Evolutionary conservation across 2,797 vertebrate genomes (phyloP).

Genomic region (Spinus pinus): DNA sequence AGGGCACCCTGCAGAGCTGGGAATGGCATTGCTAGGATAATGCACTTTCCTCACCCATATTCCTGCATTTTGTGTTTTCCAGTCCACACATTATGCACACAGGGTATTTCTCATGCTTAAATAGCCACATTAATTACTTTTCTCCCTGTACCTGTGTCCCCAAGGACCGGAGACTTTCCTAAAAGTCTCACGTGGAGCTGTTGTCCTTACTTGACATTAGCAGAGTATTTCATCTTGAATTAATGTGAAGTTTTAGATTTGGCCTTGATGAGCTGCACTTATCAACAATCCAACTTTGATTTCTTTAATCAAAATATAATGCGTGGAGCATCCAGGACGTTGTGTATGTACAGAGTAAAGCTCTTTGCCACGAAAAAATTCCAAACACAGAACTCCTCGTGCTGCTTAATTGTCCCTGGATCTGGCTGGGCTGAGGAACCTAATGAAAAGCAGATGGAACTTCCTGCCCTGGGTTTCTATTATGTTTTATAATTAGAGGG

Average conservation of each 20-base stretch:
- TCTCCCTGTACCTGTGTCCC: background rate
- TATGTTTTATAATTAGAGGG: conserved; percentile 15
- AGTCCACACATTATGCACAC: background rate
- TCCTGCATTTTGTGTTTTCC: background rate
- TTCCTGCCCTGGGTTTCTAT: conserved; percentile 1
- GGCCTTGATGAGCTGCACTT: background rate
- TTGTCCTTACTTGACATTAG: background rate
- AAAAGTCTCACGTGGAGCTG: background rate
- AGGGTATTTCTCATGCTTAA: background rate
- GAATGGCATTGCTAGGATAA: background rate
- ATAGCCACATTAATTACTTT: background rate
- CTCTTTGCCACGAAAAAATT: background rate
- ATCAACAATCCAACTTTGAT: background rate
- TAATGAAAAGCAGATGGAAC: conserved; percentile 58
- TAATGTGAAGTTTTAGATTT: background rate
- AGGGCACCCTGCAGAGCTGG: background rate
- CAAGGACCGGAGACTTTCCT: background rate
- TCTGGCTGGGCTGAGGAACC: background rate
- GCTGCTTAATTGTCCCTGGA: background rate
- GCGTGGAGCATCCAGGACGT: background rate
- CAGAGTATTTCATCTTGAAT: background rate
- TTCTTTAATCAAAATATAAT: background rate
- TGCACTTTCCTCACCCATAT: background rate
- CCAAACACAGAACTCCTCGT: background rate
- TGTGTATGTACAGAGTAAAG: background rate